Evolutionary conservation across 2,797 vertebrate genomes (phyloP).

Genomic region (Miichthys miiuy): DNA sequence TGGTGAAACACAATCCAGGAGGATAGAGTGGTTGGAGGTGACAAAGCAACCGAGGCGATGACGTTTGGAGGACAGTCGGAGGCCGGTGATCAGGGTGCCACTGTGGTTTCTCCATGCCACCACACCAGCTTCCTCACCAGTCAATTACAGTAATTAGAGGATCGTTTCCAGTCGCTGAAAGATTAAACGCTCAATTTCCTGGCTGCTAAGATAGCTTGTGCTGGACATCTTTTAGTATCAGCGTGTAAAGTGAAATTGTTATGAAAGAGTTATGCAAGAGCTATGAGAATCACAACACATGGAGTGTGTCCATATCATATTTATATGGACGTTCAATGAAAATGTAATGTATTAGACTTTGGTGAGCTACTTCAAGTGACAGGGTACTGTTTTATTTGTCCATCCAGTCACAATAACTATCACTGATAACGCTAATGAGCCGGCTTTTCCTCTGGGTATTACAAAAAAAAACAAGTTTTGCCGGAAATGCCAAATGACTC

Average conservation of each 20-base stretch:
- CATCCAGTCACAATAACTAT: not conserved
- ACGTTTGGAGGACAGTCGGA: conserved; percentile 59
- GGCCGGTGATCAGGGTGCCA: conserved; percentile 57
- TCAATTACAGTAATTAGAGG: conserved; percentile 79
- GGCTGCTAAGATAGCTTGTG: conserved; percentile 25
- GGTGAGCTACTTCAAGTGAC: not conserved
- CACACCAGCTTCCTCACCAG: conserved; percentile 56
- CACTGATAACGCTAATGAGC: not conserved
- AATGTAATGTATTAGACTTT: not conserved
- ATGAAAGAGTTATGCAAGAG: conserved; percentile 16
- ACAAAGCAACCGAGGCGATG: conserved; percentile 62
- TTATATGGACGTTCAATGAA: not conserved
- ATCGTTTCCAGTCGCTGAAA: conserved; percentile 69
- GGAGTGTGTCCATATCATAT: not conserved
- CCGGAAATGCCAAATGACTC: not conserved
- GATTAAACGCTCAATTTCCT: conserved; percentile 67
- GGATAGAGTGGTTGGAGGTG: conserved; percentile 60
- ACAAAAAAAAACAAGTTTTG: not conserved
- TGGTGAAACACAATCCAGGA: conserved; percentile 63
- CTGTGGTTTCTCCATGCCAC: conserved; percentile 47
- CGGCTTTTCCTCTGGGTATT: not conserved
- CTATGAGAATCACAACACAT: not conserved
- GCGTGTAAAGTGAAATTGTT: conserved; percentile 21
- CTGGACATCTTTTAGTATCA: conserved; percentile 33
- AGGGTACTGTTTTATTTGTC: not conserved